Evolutionary conservation across 2,797 vertebrate genomes (phyloP).

Genomic region (Trachops cirrhosus): DNA sequence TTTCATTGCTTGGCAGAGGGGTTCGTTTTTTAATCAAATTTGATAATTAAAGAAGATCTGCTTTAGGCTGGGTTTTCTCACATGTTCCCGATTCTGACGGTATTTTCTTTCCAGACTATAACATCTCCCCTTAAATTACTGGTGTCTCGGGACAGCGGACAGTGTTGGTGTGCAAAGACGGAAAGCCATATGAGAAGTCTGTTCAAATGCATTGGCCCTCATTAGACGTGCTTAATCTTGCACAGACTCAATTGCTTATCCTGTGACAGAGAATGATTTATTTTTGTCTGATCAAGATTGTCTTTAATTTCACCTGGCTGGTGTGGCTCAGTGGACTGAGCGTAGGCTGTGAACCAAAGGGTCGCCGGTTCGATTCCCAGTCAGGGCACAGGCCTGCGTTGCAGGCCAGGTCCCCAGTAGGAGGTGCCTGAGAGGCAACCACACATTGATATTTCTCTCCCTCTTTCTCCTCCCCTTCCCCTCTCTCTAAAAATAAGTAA

Average conservation of each 20-base stretch:
- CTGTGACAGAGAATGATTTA: constrained; percentile 47
- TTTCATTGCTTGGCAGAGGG: not conserved
- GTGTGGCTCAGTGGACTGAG: no score
- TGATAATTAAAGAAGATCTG: not conserved
- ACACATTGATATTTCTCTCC: no score
- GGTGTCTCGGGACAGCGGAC: not conserved
- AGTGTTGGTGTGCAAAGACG: not conserved
- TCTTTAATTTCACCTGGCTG: constrained; percentile 34
- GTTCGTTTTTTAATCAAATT: not conserved
- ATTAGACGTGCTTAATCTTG: not conserved
- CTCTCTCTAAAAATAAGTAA: no score
- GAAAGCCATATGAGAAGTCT: not conserved
- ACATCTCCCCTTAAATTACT: not conserved
- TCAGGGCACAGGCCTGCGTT: no score
- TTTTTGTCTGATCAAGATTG: constrained; percentile 49
- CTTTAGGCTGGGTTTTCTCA: not conserved
- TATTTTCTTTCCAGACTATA: not conserved
- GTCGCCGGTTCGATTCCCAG: no score
- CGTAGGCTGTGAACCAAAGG: no score
- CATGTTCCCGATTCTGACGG: not conserved
- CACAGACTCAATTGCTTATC: not conserved
- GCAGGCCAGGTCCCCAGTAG: no score
- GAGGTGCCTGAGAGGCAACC: no score
- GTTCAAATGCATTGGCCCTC: not conserved
- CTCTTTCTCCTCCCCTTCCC: no score